Base-by-base conservation (phyloP, 23 tunicate species). In the Corella eumyota region DNA sequence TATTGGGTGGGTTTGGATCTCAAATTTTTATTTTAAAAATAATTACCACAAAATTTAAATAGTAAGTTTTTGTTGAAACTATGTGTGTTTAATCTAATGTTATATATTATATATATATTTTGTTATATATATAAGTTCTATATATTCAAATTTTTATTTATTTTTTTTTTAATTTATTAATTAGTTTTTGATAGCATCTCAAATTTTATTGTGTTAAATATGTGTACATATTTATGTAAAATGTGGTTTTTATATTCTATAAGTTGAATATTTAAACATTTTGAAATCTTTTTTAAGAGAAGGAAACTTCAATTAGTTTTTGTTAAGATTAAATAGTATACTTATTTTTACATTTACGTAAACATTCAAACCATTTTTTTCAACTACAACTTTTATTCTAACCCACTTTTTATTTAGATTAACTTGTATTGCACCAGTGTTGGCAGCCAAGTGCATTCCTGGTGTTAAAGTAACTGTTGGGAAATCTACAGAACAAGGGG, bases 391-490 rank as follows among this genome's bases (percentile, higher is more conserved):
- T 60, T 7, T 27, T 60, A 25, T 28, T 25, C 25, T 27, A 24
- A 27, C 45, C 15, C 11, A 9, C 48, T 15, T 40, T 40, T 40
- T 20, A 6, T 13, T 7, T 27, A 85, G 95, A 25, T 51, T 87
- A 26, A 28, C 68, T 22, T 90, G 97, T 59, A 90, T 90, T 68
- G 77, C 97, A 1, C 97, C 97, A 11, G 90, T 73, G 33, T 32
- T 90, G 60, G 97, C 90, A 21, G 97, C 90, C 0, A 90, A 79
- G 36, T 74, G 82, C 34, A 48, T 80, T 2, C 74, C 97, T 63
- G 90, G 90, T 31, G 90, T 79, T 11, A 73, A 74, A 31, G 35
- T 79, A 0, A 90, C 97, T 51, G 82, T 90, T 30, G 97, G 97
- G 20, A 58, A 73, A 6, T 30, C 80, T 0, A 46, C 33, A 26